Evolutionary conservation across 2,888 invertebrate genomes (phyloP).

Genomic region (Lithophane ornitopus): DNA sequence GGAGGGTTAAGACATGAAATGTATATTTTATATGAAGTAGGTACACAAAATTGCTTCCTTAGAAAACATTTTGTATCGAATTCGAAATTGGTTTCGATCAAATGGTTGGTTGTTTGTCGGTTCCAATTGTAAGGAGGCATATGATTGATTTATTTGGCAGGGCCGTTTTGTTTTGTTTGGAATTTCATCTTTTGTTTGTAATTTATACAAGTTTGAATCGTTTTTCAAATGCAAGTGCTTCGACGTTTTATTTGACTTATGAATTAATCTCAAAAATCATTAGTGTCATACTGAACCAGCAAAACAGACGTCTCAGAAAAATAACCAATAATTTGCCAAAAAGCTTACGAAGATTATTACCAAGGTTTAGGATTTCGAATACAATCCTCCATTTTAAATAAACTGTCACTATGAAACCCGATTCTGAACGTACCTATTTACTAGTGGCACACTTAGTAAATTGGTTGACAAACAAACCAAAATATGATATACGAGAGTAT

Average conservation of each 20-base stretch:
- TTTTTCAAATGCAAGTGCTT: neutral
- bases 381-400: neutral
- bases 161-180: neutral
- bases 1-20: constrained; percentile 27
- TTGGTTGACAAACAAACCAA: constrained; percentile 39
- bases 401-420: neutral
- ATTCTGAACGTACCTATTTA: constrained; percentile 4
- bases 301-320: neutral
- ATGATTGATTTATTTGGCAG: constrained; percentile 47
- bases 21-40: constrained; percentile 1
- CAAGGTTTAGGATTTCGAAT: neutral
- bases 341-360: neutral
- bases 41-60: constrained; percentile 20
- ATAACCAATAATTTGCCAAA: no score
- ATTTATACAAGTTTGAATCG: constrained; percentile 1
- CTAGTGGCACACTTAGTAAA: constrained; percentile 23
- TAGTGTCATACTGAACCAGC: neutral
- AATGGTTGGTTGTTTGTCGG: constrained; percentile 17
- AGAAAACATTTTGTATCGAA: constrained; percentile 30
- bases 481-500: constrained; percentile 28
- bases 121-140: constrained; percentile 37
- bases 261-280: neutral
- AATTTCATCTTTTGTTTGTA: constrained; percentile 5
- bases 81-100: constrained; percentile 43
- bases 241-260: neutral